A percentile compares a stretch with the other conserved stretches of the same genome.
These are phyloP conservation scores for Nomada goodeniana DNA, from an alignment of 2,888 invertebrate genomes.

Conservation along the genomic window DNA sequence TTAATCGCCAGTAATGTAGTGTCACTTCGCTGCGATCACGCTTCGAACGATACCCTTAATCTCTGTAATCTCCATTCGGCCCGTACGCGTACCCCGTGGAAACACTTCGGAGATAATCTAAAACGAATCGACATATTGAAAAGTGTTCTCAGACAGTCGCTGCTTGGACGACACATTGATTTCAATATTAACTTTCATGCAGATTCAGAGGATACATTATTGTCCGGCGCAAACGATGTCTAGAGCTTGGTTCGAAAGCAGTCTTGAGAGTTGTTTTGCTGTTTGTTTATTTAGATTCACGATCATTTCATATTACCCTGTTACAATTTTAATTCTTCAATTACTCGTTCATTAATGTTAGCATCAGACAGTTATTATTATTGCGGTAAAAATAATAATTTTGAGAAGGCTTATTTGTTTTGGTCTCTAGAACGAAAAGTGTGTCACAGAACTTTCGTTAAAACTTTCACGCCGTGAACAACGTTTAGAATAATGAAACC, in stretches of 20 bases:
- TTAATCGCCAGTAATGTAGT: neutral
- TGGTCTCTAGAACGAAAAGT: neutral
- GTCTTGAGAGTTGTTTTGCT: no score
- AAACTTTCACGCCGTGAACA: slow-evolving; percentile 5
- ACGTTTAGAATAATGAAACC: slow-evolving; percentile 14
- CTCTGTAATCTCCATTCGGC: neutral
- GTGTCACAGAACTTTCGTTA: slow-evolving; percentile 20
- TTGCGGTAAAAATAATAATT: neutral
- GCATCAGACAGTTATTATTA: no score
- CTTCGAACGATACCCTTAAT: neutral
- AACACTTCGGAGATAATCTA: neutral
- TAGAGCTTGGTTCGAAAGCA: no score
- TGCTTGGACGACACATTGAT: no score
- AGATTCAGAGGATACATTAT: no score
- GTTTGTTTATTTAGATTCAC: no score
- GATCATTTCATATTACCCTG: no score
- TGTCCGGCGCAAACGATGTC: no score
- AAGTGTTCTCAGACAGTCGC: neutral
- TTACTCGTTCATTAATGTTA: no score
- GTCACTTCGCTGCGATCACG: neutral
- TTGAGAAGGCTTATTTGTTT: neutral
- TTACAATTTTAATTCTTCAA: no score
- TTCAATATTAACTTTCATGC: no score
- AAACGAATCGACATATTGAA: neutral
- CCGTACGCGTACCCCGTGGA: neutral